phyloP scores from a whole-genome alignment of 2,797 vertebrate species.

The Leontocebus nigricollis region DNA sequence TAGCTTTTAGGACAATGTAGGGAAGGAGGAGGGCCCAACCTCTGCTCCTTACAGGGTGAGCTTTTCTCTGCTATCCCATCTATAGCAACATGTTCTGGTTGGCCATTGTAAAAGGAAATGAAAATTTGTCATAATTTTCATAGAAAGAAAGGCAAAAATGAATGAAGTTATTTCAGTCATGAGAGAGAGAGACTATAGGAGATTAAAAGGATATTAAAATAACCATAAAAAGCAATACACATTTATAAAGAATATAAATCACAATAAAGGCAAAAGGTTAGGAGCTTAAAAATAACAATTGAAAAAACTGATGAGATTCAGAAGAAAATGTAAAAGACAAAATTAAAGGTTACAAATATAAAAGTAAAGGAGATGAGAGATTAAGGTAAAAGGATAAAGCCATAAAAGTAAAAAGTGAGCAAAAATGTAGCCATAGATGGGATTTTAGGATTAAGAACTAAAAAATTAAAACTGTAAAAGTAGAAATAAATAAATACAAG shows the following conservation, averaged over 20 bases:
- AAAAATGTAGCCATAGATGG: not conserved
- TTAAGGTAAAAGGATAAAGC: conserved; percentile 43
- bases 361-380: conserved; percentile 65
- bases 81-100: not conserved
- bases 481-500: conserved; percentile 16
- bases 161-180: conserved; percentile 41
- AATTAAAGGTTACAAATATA: conserved; percentile 68
- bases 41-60: not conserved
- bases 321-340: conserved; percentile 59
- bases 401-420: not conserved
- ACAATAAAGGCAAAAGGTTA: conserved; percentile 65
- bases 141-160: conserved; percentile 24
- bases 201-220: conserved; percentile 52
- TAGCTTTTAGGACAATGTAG: not conserved
- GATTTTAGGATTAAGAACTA: conserved; percentile 35
- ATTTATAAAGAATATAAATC: conserved; percentile 61
- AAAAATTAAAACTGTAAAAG: conserved; percentile 14
- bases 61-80: not conserved
- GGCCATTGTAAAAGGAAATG: not conserved
- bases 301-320: conserved; percentile 14
- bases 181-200: not conserved
- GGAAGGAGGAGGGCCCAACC: not conserved
- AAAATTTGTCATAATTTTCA: not conserved
- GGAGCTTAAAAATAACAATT: conserved; percentile 49
- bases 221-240: not conserved